A percentile compares a stretch with the other conserved stretches of the same genome.
These are phyloP conservation scores for Corvus hawaiiensis DNA, from an alignment of 2,113 vertebrate species.

Conservation along the genomic window DNA sequence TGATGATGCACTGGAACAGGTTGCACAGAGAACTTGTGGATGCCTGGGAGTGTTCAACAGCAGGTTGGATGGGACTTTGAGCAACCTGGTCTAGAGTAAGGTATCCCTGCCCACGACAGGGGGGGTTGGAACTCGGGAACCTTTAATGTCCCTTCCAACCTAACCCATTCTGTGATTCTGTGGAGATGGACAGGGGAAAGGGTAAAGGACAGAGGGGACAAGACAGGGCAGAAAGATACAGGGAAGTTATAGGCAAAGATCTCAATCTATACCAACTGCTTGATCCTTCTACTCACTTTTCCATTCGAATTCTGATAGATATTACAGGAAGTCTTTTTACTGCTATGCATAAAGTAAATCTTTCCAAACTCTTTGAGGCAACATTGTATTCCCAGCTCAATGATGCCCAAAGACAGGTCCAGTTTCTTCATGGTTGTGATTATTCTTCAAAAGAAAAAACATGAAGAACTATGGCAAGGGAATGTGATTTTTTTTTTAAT, in stretches of 20 bases:
- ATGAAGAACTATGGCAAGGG: background rate
- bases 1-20: background rate
- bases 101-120: background rate
- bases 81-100: background rate
- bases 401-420: background rate
- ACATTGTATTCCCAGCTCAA: background rate
- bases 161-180: background rate
- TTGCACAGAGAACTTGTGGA: background rate
- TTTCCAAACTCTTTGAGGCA: background rate
- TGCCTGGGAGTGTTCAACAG: background rate
- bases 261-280: background rate
- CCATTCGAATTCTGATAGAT: background rate
- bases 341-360: background rate
- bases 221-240: background rate
- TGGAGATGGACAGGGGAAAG: background rate
- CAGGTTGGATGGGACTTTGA: background rate
- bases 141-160: background rate
- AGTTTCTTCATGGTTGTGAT: background rate
- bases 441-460: background rate
- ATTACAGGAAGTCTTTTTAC: background rate
- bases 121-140: background rate
- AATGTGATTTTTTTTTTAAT: background rate
- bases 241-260: background rate
- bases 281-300: background rate
- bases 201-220: background rate